Conservation (phyloP, 2,113 vertebrate species). For the Scytalopus superciliaris region DNA sequence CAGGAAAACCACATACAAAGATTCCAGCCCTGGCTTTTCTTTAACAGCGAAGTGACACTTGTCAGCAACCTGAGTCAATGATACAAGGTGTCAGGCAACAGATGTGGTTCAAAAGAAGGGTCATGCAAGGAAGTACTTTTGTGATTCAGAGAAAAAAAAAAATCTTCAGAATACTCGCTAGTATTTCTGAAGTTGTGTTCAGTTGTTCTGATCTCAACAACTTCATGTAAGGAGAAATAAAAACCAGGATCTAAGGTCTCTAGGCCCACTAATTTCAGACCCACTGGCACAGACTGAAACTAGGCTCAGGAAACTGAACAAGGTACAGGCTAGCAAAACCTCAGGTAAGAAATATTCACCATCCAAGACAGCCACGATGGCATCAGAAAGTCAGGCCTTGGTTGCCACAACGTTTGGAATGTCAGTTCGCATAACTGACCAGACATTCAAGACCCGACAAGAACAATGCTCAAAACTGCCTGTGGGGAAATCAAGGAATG, state of each 20-base stretch:
- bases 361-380: background rate
- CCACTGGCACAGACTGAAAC: background rate
- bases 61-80: background rate
- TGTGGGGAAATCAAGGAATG: background rate
- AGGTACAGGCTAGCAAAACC: background rate
- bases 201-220: background rate
- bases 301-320: background rate
- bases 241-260: background rate
- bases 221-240: background rate
- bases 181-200: background rate
- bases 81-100: background rate
- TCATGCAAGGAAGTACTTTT: background rate
- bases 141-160: background rate
- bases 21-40: background rate
- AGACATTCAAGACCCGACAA: background rate
- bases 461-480: background rate
- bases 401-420: background rate
- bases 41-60: background rate
- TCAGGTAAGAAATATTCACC: background rate
- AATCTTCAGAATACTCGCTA: background rate
- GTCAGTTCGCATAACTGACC: background rate
- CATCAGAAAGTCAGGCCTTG: background rate
- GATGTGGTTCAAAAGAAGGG: background rate
- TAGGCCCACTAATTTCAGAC: background rate
- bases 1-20: background rate